Base-by-base conservation (phyloP, 2,888 invertebrate species). In the Leptinotarsa tumamoca region DNA sequence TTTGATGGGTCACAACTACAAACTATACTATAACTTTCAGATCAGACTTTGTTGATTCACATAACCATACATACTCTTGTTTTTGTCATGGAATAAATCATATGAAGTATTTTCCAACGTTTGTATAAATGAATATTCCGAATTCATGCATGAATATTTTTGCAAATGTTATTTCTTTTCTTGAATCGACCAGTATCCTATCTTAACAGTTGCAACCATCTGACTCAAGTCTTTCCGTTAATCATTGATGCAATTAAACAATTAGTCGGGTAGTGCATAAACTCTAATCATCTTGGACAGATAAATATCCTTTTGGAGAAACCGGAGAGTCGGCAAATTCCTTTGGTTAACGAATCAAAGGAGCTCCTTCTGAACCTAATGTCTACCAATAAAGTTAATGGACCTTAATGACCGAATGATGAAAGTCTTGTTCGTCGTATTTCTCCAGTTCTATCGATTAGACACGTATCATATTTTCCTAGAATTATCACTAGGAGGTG, bases 351-450 rank as follows among this genome's bases (percentile, higher is more conserved):
- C n/a, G 23, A 68, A 23, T 68, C 68, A 68, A 68, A 68, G 68
- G 43, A 68, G 56, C 27, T 56, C 33, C 54, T 68, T 68, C 54
- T 68, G 56, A 51, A 68, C 54, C 21, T 51, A 68, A 68, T 52
- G 52, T 50, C 68, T 52, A 56, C 68, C 68, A 68, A 68, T 68
- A 68, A 68, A 68, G 52, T 50, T 27, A 68, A 68, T 68, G 68
- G 68, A 68, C 68, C 68, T 21, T 68, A 68, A 68, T 68, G 68
- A 68, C 33, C 52, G 15, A 27, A 54, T 52, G 56, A 54, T 54
- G 21, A 21, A 68, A 68, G 52, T n/a, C n/a, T 21, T 23, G 68
- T 43, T 63, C 43, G 63, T 52, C n/a, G 51, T n/a, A 52, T n/a
- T n/a, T 43, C 43, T 68, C 52, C 14, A 33, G 63, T n/a, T 63